Evolutionary conservation across 2,888 invertebrate genomes (phyloP), one percentile per base, ranked within the genome.

Genomic region (Acholoe squamosa): DNA sequence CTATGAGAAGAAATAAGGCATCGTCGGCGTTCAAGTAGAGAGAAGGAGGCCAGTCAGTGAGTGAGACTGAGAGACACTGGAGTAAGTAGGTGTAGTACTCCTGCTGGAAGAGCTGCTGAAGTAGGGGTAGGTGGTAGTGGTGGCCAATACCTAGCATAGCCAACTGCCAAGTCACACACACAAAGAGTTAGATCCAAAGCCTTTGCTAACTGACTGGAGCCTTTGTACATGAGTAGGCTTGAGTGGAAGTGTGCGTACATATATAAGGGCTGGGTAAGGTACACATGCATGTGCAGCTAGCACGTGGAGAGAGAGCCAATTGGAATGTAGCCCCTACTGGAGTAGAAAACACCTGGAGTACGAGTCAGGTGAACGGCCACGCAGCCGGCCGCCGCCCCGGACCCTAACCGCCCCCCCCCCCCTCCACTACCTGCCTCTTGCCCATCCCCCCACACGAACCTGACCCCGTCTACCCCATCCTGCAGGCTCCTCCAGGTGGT

Each of bases 311-410:
- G 22, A 3, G 61, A 61, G 61, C 61, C 61, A n/a, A 61, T 61
- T 61, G n/a, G n/a, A 61, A 61, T n/a, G 3, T 61, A n/a, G 61
- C 19, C 22, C 61, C 61, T 61, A n/a, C 19, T 19, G 61, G n/a
- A n/a, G 61, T 19, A 61, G 61, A 61, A n/a, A 61, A n/a, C 61
- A 61, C 61, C 61, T 61, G 61, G 61, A 19, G n/a, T 61, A 19
- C n/a, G n/a, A 61, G 61, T 61, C 61, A 61, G 61, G 61, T 61
- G 61, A 61, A n/a, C 61, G n/a, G 61, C 61, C 61, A 61, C 19
- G 22, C 61, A 19, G 61, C 61, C 61, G 22, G 61, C 61, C 14
- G 22, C 22, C 54, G 12, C 54, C 54, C n/a, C 61, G 19, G n/a
- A 19, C 61, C n/a, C 22, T 61, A 61, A 19, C 61, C 5, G 61